Evolutionary conservation across 2,797 vertebrate genomes (phyloP).

Genomic region (Acipenser ruthenus): DNA sequence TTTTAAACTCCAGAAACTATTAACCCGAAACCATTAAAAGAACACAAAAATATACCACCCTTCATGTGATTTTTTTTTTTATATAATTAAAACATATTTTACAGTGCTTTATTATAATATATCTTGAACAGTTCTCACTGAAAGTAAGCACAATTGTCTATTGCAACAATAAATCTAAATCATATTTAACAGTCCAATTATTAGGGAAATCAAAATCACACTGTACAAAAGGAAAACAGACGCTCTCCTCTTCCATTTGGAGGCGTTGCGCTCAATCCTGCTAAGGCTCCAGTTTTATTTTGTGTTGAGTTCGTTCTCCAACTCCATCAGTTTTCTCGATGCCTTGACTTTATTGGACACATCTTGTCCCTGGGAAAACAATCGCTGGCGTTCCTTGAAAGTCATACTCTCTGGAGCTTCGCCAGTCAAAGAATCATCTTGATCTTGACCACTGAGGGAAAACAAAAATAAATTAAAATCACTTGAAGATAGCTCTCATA

Average conservation of each 20-base stretch:
- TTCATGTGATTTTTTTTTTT: constrained; percentile 52
- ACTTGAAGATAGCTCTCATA: not conserved
- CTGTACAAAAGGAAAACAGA: constrained; percentile 40
- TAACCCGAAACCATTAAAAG: constrained; percentile 54
- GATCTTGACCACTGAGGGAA: constrained; percentile 64
- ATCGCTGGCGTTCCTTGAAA: constrained; percentile 93
- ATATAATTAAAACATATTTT: constrained; percentile 65
- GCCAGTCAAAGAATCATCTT: constrained; percentile 60
- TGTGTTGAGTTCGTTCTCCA: constrained; percentile 96
- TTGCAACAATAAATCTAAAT: constrained; percentile 53
- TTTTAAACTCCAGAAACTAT: constrained; percentile 37
- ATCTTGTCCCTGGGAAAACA: constrained; percentile 96
- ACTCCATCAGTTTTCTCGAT: constrained; percentile 90
- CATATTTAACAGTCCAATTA: constrained; percentile 61
- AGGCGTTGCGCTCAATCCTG: constrained; percentile 23
- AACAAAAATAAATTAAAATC: not conserved
- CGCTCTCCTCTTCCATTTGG: constrained; percentile 29
- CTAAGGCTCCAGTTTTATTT: constrained; percentile 64
- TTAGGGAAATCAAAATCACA: constrained; percentile 41
- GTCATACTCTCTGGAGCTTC: constrained; percentile 87
- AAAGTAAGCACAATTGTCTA: constrained; percentile 42
- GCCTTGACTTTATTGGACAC: constrained; percentile 96
- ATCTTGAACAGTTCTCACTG: constrained; percentile 55
- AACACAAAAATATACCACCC: constrained; percentile 66
- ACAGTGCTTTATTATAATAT: constrained; percentile 72